These are phyloP conservation scores for Rhineura floridana DNA, from an alignment of 2,113 vertebrate species.

Conservation along the genomic window DNA sequence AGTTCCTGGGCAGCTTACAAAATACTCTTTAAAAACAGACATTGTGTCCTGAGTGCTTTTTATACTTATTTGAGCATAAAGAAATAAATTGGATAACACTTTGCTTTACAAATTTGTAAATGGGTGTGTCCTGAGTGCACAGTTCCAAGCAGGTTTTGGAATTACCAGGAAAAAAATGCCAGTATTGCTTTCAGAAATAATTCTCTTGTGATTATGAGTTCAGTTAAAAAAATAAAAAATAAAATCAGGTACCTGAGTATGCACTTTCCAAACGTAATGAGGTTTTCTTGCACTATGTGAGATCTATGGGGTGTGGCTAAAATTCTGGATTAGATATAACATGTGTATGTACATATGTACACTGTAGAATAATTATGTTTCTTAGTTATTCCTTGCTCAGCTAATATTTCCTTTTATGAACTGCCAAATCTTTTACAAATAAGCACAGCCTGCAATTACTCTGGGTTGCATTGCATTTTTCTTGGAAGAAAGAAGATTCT, in stretches of 20 bases:
- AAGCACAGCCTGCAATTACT: constrained; percentile 41
- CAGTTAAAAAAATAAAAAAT: background rate
- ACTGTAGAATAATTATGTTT: constrained; percentile 24
- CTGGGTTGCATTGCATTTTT: constrained; percentile 2
- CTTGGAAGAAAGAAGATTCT: background rate
- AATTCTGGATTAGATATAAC: background rate
- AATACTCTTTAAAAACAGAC: constrained; percentile 29
- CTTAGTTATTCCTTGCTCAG: constrained; percentile 45
- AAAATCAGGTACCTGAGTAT: background rate
- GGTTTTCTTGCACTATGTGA: background rate
- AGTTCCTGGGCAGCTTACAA: constrained; percentile 38
- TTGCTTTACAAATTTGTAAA: background rate
- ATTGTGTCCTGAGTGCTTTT: constrained; percentile 6
- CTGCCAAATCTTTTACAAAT: constrained; percentile 52
- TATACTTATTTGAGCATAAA: constrained; percentile 24
- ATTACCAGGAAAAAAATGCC: background rate
- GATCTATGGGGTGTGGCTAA: constrained; percentile 5
- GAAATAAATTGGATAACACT: constrained; percentile 9
- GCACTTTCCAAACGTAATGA: constrained; percentile 4
- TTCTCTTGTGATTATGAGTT: accelerated
- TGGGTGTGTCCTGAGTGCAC: constrained; percentile 50
- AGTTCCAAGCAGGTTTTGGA: background rate
- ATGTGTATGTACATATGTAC: constrained; percentile 29
- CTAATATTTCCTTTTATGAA: constrained; percentile 60
- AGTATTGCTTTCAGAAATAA: background rate